Base-by-base conservation (phyloP, 2,797 vertebrate species). In the Gymnoscopelus braueri region DNA sequence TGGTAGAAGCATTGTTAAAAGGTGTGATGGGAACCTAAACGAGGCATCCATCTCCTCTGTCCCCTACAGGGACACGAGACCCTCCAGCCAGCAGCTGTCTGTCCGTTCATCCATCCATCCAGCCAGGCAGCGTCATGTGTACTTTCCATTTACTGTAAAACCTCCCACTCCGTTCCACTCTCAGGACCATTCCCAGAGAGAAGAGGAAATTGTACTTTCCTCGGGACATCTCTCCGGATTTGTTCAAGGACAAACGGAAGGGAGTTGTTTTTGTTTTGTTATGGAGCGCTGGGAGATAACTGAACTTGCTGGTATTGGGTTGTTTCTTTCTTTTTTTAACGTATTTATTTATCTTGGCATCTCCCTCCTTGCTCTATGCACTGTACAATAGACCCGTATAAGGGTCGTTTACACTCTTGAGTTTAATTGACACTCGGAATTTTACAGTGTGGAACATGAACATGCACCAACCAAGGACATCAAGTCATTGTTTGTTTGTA, bases 161-260 rank as follows among this genome's bases (percentile, higher is more conserved):
- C 39, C 68, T 76, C 64, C 58, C 39, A 19, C 19, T 60, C 4
- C 19, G 69, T 47, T 66, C 47, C 24, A 11, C 67, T 80, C 72
- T 71, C 8, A 14, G 63, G 39, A 65, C 72, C 12, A 51, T 84
- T 85, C 85, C 82, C 84, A 60, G 71, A 49, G n/a, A 71, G 68
- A 24, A 78, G 13, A 44, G 59, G 87, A 88, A 89, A 88, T 72
- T 50, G 55, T 57, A 67, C 61, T 88, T 90, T 87, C 85, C 88
- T 87, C 81, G 78, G 82, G 84, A 91, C 82, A 78, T 83, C 84
- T 84, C 84, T 82, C 64, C 12, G 49, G 80, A 82, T 84, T 80
- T 83, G 72, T 86, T 83, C 85, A 85, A 83, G 82, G 87, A 85
- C 78, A 49, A 80, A 23, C 76, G 24, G 54, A 48, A 74, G 67